These are phyloP conservation scores for Sinodicranocentrus sp. DNA, from an alignment of 2,888 invertebrate species.

Conservation along the genomic window DNA sequence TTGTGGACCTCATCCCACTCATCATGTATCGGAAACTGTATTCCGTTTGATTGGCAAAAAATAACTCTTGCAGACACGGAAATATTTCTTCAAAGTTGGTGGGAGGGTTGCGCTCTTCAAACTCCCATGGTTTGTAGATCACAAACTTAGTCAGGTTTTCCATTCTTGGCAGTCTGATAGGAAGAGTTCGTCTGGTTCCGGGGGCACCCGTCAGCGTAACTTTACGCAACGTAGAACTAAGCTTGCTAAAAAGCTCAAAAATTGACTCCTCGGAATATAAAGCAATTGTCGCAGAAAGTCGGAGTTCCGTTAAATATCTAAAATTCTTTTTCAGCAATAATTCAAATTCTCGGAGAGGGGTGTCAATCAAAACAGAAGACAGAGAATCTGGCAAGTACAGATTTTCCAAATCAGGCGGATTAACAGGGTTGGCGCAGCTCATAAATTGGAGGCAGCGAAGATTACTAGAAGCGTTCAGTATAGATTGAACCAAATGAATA, in stretches of 20 bases:
- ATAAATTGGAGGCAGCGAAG: slow-evolving; percentile 32
- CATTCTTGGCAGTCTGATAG: slow-evolving; percentile 47
- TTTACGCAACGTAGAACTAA: slow-evolving; percentile 22
- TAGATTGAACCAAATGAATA: slow-evolving; percentile 45
- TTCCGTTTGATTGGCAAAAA: slow-evolving; percentile 58
- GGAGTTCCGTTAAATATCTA: slow-evolving; percentile 24
- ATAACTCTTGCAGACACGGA: slow-evolving; percentile 30
- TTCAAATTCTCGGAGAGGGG: slow-evolving; percentile 50
- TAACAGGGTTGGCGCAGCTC: slow-evolving; percentile 31
- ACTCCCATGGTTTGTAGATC: slow-evolving; percentile 58
- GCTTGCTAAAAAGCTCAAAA: slow-evolving; percentile 51
- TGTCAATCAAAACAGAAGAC: slow-evolving; percentile 24
- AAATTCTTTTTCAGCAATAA: slow-evolving; percentile 28
- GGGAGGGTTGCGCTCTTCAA: slow-evolving; percentile 42
- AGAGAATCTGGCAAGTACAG: slow-evolving; percentile 45
- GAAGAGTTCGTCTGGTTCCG: slow-evolving; percentile 28
- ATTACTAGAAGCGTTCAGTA: slow-evolving; percentile 32
- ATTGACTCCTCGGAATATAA: slow-evolving; percentile 47
- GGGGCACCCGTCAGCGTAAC: slow-evolving; percentile 34
- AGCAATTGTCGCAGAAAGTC: slow-evolving; percentile 47
- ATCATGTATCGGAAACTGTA: slow-evolving; percentile 54
- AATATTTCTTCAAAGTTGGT: slow-evolving; percentile 49
- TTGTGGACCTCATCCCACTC: slow-evolving; percentile 47
- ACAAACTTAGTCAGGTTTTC: slow-evolving; percentile 35
- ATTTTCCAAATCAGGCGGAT: slow-evolving; percentile 57